Percentiles rank a stretch among this genome's conserved stretches.
phyloP scores from a whole-genome alignment of 2,797 vertebrate species.

The Mormyrops attenuatus region DNA sequence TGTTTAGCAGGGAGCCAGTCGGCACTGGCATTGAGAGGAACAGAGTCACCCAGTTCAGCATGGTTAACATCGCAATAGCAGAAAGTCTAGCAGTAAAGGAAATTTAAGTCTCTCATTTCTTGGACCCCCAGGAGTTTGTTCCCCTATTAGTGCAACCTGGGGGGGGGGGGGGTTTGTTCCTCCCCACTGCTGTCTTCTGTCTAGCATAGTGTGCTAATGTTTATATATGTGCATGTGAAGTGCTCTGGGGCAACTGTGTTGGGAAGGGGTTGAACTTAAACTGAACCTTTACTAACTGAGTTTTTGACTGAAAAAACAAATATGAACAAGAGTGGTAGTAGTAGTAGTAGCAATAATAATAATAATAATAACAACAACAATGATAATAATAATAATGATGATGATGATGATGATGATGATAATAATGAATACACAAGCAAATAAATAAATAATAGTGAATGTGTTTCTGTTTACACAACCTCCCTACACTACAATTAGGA shows the following conservation, averaged over 20 bases:
- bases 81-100: neutral
- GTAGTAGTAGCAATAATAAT: neutral
- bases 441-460: slow-evolving; percentile 1
- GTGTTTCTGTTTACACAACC: neutral
- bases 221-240: neutral
- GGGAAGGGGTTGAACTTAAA: neutral
- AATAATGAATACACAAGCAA: neutral
- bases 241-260: neutral
- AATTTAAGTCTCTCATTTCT: neutral
- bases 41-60: neutral
- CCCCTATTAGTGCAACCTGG: neutral
- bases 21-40: neutral
- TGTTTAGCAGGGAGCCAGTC: neutral
- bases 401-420: neutral
- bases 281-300: neutral
- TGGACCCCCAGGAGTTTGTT: neutral
- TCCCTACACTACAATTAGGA: slow-evolving; percentile 1
- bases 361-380: neutral
- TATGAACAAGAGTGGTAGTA: neutral
- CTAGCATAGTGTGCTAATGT: neutral
- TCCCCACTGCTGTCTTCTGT: neutral
- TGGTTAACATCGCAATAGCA: neutral
- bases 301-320: neutral
- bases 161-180: neutral
- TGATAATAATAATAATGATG: neutral